Base-by-base conservation (phyloP, 2,113 vertebrate species). In the Leptodactylus fuscus region DNA sequence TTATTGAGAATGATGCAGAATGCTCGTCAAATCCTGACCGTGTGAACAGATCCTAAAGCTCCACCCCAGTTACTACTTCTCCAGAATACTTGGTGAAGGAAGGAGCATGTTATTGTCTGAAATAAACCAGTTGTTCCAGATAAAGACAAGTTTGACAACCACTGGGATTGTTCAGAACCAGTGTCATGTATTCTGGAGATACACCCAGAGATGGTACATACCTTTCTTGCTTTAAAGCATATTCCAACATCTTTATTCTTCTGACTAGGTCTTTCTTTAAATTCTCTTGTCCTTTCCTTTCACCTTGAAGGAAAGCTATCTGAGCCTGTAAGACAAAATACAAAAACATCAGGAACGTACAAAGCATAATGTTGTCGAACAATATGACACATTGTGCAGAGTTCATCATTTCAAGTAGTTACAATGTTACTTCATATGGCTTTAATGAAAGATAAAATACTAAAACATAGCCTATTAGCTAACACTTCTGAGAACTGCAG, bases 221-320 rank as follows among this genome's bases (percentile, higher is more conserved):
- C 95, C 95, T 95, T 92, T 96, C 95, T 79, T 96, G 95, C 87
- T 96, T 96, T 88, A 96, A 93, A 0, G 95, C 95, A 74, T 95
- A 96, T 88, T 96, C 95, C 91, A 96, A 89, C 95, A 96, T 96
- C 91, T 96, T 96, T 91, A 96, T 96, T 91, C 95, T 93, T 87
- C 95, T 91, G 87, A 96, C 95, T 62, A 96, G 91, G 89, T 96
- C 95, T 88, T 96, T 96, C 91, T 96, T 96, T 89, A 96, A 87
- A 87, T 96, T 96, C 90, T 96, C 95, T 90, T 96, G 95, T 73
- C 95, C 95, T 88, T 95, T 96, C 83, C 95, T 92, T 91, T 96
- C 95, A 32, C 95, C 95, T 85, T 96, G 95, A 88, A 96, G 94
- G 76, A 96, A 96, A 32, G 95, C 95, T 0, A 96, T 95, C 89